phyloP scores from a whole-genome alignment of 2,888 invertebrate species.

The Cheilosia impressa region DNA sequence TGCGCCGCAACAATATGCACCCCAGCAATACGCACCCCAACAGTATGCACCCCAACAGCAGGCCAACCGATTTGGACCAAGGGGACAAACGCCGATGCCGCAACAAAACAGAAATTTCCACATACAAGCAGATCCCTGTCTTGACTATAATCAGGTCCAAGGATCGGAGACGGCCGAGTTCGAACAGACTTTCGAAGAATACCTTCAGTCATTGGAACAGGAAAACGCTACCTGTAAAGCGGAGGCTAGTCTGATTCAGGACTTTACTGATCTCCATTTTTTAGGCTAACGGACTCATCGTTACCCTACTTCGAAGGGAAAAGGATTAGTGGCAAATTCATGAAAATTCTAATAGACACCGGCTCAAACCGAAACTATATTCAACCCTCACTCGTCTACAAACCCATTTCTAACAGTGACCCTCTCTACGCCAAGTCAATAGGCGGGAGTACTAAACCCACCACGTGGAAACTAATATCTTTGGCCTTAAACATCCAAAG shows the following conservation, averaged over 20 bases:
- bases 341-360: neutral
- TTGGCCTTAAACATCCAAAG: no score
- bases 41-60: slow-evolving; percentile 7
- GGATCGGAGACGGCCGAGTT: neutral
- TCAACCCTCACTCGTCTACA: slow-evolving; percentile 2
- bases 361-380: slow-evolving; percentile 14
- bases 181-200: slow-evolving; percentile 3
- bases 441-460: slow-evolving; percentile 10
- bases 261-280: neutral
- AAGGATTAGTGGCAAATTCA: no score
- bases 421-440: slow-evolving; percentile 6
- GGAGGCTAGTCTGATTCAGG: neutral
- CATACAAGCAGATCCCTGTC: slow-evolving; percentile 4
- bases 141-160: neutral
- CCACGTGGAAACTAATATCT: no score
- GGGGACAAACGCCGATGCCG: neutral
- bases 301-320: no score
- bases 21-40: slow-evolving; percentile 6
- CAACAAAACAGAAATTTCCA: neutral
- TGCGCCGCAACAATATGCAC: slow-evolving; percentile 5
- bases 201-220: slow-evolving; percentile 5
- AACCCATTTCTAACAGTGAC: slow-evolving; percentile 16
- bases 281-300: no score
- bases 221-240: neutral
- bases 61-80: slow-evolving; percentile 5